Evolutionary conservation across 37 sponge, comb jelly and placozoan genomes (phyloP).

Genomic region (Bolinopsis microptera): DNA sequence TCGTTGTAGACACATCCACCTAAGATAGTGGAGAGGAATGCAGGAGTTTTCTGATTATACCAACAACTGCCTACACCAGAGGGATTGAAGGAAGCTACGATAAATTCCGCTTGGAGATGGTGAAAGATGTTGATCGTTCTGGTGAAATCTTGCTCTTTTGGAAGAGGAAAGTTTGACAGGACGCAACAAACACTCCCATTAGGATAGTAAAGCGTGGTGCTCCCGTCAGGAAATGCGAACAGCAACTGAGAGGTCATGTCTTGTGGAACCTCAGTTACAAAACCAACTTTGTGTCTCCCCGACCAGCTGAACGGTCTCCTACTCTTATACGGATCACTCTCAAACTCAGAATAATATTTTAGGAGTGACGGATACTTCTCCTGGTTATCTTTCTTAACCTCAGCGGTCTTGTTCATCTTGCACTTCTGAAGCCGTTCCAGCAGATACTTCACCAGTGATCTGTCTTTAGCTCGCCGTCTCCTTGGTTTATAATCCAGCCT

Average conservation of each 20-base stretch:
- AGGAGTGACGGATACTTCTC: constrained; percentile 2
- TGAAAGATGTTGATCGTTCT: constrained; percentile 33
- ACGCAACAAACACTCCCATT: neutral
- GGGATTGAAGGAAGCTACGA: constrained; percentile 61
- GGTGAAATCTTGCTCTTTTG: constrained; percentile 57
- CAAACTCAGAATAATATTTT: constrained; percentile 28
- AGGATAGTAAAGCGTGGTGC: constrained; percentile 60
- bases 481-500: constrained; percentile 43
- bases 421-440: constrained; percentile 65
- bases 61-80: constrained; percentile 54
- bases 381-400: constrained; percentile 3
- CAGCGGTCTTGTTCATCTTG: constrained; percentile 11
- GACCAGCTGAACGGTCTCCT: constrained; percentile 29
- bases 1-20: constrained; percentile 48
- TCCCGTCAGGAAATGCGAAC: constrained; percentile 56
- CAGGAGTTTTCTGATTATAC: constrained; percentile 15
- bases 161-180: neutral
- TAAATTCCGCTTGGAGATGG: neutral
- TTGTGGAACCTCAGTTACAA: constrained; percentile 54
- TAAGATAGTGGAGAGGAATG: constrained; percentile 55
- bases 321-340: neutral
- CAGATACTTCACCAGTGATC: constrained; percentile 56
- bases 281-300: constrained; percentile 47
- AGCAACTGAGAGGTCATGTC: constrained; percentile 20
- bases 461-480: constrained; percentile 29